Evolutionary conservation across 2,797 vertebrate species (phyloP), one percentile per base, ranked within the genome.

Genomic region (Poliocrania exsul): DNA sequence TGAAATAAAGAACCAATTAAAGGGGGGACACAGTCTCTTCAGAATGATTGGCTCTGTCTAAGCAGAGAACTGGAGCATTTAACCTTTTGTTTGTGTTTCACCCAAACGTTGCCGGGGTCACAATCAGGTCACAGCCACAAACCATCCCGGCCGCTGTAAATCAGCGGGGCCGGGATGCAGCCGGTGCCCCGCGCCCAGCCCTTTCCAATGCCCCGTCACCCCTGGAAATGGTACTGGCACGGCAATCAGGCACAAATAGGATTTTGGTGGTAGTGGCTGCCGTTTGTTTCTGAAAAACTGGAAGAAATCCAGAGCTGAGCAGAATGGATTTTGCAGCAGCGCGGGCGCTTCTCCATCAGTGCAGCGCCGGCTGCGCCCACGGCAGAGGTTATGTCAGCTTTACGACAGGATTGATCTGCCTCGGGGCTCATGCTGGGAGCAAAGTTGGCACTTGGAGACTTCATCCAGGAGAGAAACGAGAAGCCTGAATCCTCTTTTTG

Each of bases 71-170:
- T 77, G 94, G 65, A 96, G 97, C 97, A 86, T 97, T 98, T 98
- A 97, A 98, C 97, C 97, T 98, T 98, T 97, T 96, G 97, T 97
- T 98, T 98, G 98, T 96, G 98, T 98, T 98, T 97, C 98, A 23
- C 49, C 92, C 98, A 98, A 98, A 98, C 96, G 94, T 35, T 79
- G 97, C 95, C 13, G 95, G 98, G 98, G 98, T 99, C 98, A 99
- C 96, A 95, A 95, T 29, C 97, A 95, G 98, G 98, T 98, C 98
- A 96, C 97, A 97, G 97, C 97, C 98, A 98, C 98, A 97, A 88
- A 97, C 97, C 97, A 97, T 98, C 98, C 98, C 92, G 94, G 77
- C 94, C 57, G 72, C 97, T 65, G 91, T 98, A 98, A 97, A 98
- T 99, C 98, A 98, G 82, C 1, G 1, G 1, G 14, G 85, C 81